These are phyloP conservation scores for Lithobates sylvaticus DNA, from an alignment of 2,797 vertebrate species.

Conservation along the genomic window DNA sequence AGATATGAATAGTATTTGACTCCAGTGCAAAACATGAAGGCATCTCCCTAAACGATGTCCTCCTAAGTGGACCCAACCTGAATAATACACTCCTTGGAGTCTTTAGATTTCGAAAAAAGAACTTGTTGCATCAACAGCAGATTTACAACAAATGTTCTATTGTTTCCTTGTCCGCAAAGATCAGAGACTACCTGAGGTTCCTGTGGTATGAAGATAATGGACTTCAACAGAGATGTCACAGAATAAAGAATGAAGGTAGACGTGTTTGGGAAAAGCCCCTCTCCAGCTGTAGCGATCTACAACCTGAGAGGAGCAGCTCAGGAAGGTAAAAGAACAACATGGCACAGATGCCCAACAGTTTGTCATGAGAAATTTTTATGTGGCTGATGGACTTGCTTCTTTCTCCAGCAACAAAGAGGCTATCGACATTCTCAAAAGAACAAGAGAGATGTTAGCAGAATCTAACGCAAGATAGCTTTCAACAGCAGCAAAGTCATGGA, in stretches of 20 bases:
- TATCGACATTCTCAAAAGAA: neutral
- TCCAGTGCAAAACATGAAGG: too few species aligned
- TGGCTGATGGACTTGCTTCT: too few species aligned
- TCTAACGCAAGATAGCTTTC: neutral
- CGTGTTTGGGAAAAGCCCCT: constrained; percentile 24
- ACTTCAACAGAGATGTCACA: constrained; percentile 19
- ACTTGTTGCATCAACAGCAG: constrained; percentile 15
- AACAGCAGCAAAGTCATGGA: too few species aligned
- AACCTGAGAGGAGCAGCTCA: neutral
- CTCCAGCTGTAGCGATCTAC: neutral
- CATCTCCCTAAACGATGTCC: too few species aligned
- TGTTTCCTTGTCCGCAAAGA: constrained; percentile 53
- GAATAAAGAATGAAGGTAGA: constrained; percentile 56
- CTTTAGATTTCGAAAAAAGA: constrained; percentile 29
- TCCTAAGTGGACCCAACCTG: too few species aligned
- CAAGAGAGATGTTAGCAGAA: too few species aligned
- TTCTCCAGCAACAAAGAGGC: neutral
- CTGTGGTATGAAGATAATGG: constrained; percentile 57
- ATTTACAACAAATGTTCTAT: constrained; percentile 53
- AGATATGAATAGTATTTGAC: neutral
- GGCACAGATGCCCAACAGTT: neutral
- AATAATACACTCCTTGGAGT: neutral
- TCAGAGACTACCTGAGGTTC: constrained; percentile 46
- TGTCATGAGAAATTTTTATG: neutral
- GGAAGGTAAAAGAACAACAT: neutral